Conservation (phyloP, 2,888 invertebrate genomes). For the Microctonus hyperodae region DNA sequence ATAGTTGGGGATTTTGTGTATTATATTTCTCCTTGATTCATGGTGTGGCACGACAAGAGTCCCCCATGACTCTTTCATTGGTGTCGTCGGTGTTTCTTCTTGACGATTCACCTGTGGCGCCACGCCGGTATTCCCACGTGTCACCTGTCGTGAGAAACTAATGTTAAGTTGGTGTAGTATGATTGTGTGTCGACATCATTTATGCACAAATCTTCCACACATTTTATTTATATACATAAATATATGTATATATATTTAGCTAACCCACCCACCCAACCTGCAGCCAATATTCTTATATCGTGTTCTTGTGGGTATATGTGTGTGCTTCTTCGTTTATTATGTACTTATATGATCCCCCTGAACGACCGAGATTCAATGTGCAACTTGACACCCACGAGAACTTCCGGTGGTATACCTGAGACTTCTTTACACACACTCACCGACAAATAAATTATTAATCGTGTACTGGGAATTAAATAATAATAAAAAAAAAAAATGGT, state of each 20-base stretch:
- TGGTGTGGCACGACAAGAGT: not conserved
- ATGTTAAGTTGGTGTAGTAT: slow-evolving; percentile 36
- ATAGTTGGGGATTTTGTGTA: not conserved
- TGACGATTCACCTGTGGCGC: slow-evolving; percentile 55
- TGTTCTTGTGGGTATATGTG: not conserved
- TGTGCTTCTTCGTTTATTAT: too few relatives aligned
- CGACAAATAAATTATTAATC: slow-evolving; percentile 4
- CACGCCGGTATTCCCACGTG: slow-evolving; percentile 60
- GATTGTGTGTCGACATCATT: slow-evolving; percentile 40
- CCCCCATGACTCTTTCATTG: slow-evolving; percentile 31
- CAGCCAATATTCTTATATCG: slow-evolving; percentile 10
- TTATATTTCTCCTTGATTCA: slow-evolving; percentile 11
- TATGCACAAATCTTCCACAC: slow-evolving; percentile 45
- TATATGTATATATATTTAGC: slow-evolving; percentile 8
- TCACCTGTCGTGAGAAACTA: slow-evolving; percentile 61
- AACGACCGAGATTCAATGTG: slow-evolving; percentile 34
- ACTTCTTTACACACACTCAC: slow-evolving; percentile 1
- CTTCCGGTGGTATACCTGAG: slow-evolving; percentile 31
- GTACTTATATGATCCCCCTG: slow-evolving; percentile 8
- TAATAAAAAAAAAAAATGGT: not conserved
- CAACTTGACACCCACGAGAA: slow-evolving; percentile 41
- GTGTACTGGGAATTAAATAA: not conserved
- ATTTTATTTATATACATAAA: slow-evolving; percentile 38
- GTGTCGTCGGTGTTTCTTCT: slow-evolving; percentile 30
- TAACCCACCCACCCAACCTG: slow-evolving; percentile 14